Evolutionary conservation across 1,140 invertebrate species (phyloP).

Genomic region (Heliconius hewitsoni): DNA sequence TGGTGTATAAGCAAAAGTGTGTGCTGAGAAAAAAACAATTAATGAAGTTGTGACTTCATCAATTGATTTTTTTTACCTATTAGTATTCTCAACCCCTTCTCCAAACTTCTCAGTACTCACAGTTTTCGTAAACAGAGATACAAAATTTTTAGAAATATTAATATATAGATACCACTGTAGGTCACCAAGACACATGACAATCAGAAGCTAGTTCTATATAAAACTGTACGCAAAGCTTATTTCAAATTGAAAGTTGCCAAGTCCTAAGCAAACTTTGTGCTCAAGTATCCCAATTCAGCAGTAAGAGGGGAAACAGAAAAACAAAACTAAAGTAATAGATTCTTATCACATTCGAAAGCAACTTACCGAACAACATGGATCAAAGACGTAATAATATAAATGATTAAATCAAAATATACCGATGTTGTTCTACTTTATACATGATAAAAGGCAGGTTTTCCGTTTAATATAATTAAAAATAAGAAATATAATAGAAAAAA

Average conservation of each 20-base stretch:
- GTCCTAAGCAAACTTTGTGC: constrained; percentile 2
- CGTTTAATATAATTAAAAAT: too few species aligned
- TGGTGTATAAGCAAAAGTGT: too few species aligned
- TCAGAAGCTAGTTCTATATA: neutral
- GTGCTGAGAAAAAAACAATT: too few species aligned
- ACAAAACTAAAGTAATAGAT: constrained; percentile 13
- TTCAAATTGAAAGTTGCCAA: constrained; percentile 5
- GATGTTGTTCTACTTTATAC: neutral
- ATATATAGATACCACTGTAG: neutral
- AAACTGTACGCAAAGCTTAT: neutral
- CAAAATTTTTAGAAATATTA: too few species aligned
- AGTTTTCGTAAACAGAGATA: too few species aligned
- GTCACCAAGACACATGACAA: neutral
- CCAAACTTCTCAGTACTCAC: too few species aligned
- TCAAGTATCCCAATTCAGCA: constrained; percentile 7
- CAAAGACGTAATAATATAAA: neutral
- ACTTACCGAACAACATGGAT: neutral
- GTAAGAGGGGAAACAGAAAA: neutral
- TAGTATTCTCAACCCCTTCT: too few species aligned
- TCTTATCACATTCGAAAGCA: constrained; percentile 10
- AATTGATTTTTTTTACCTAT: too few species aligned
- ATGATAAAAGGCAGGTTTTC: too few species aligned
- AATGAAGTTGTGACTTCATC: too few species aligned
- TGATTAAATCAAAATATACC: constrained; percentile 1
- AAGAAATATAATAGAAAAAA: too few species aligned